Base-by-base conservation (phyloP, 2,888 invertebrate species). In the Apomyelois bistriatella region DNA sequence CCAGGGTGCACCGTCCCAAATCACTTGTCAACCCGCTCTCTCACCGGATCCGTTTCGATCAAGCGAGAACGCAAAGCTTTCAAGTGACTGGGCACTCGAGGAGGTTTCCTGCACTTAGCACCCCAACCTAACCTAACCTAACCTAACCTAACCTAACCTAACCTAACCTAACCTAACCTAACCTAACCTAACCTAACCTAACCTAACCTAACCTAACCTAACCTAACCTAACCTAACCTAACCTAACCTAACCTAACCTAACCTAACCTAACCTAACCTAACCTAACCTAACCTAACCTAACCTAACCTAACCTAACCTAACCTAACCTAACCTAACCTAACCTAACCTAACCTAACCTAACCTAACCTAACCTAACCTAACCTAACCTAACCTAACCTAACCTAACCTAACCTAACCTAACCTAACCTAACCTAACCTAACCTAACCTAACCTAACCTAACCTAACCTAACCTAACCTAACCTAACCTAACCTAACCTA, bases 151-250 rank as follows among this genome's bases (percentile, higher is more conserved):
- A 59, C 59, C 57, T 57, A 59, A 59, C 59, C 59, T 59, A 59
- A 59, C 59, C 57, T 57, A 59, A 59, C 59, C 59, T 57, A 59
- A 59, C 59, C 57, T 55, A 59, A 57, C 59, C 57, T 57, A 59
- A 59, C 59, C 57, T 56, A 59, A 59, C 59, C 59, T 56, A 59
- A 59, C 57, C 55, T 55, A 59, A 59, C 57, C 57, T 56, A 59
- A 59, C 59, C 57, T 56, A 59, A 59, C 59, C 59, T 57, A 59
- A 59, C 59, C 57, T 56, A 59, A 59, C 59, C 59, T 57, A 59
- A 59, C 59, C 57, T 55, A 59, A 59, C 59, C 59, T 57, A 59
- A 59, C 59, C 57, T 55, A 59, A 59, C 59, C 59, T 57, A 59
- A 59, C 59, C 59, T 57, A 59, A 59, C 57, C 56, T 54, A 58